Evolutionary conservation across 1,140 invertebrate species (phyloP).

Genomic region (Oedothorax gibbosus): DNA sequence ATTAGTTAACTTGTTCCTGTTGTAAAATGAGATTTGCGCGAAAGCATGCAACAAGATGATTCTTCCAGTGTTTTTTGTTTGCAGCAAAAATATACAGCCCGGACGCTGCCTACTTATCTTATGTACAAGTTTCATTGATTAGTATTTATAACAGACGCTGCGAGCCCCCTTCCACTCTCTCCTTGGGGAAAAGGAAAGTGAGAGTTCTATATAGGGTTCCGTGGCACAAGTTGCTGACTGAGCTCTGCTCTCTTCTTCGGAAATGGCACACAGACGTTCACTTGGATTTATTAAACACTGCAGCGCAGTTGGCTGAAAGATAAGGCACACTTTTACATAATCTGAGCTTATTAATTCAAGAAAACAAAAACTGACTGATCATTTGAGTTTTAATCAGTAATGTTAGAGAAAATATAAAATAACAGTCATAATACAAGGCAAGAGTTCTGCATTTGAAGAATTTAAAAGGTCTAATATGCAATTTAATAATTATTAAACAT

Average conservation of each 20-base stretch:
- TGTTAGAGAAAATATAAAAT: background rate
- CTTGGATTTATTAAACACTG: slow-evolving; percentile 3
- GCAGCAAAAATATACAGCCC: slow-evolving; percentile 44
- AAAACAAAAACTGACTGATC: background rate
- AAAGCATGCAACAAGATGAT: slow-evolving; percentile 21
- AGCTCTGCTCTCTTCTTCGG: slow-evolving; percentile 14
- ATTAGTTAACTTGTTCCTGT: slow-evolving; percentile 24
- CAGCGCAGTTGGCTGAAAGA: background rate
- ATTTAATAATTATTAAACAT: too few species aligned
- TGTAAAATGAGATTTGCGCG: background rate
- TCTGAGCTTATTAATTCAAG: background rate
- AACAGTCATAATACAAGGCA: background rate
- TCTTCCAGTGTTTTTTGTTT: background rate
- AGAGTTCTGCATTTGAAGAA: too few species aligned
- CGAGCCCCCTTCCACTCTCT: background rate
- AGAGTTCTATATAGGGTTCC: background rate
- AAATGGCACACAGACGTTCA: slow-evolving; percentile 27
- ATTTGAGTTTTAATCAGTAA: background rate
- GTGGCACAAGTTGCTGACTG: background rate
- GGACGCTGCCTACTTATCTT: slow-evolving; percentile 39
- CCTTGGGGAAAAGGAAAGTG: background rate
- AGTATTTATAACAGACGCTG: background rate
- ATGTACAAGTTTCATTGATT: slow-evolving; percentile 27
- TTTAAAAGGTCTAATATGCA: too few species aligned
- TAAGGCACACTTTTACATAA: background rate